Evolutionary conservation across 2,113 vertebrate species (phyloP).

Genomic region (Cebidichthys violaceus): DNA sequence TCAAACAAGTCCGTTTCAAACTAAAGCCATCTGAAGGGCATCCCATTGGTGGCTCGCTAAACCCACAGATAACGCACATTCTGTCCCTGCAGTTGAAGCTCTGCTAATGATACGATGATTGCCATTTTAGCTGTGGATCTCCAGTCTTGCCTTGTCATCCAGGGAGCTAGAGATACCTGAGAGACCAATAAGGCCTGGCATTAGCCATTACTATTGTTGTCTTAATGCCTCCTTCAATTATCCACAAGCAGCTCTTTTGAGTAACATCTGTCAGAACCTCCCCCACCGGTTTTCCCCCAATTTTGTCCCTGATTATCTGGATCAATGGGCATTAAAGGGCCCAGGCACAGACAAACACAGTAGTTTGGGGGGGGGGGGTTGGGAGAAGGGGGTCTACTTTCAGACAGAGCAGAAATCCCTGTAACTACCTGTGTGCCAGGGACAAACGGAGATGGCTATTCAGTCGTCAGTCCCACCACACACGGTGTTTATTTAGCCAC

Average conservation of each 20-base stretch:
- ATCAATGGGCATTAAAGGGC: conserved; percentile 77
- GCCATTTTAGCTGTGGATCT: conserved; percentile 59
- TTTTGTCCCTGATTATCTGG: conserved; percentile 78
- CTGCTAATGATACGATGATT: conserved; percentile 64
- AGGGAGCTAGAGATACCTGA: conserved; percentile 52
- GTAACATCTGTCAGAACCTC: conserved; percentile 64
- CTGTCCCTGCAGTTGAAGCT: conserved; percentile 42
- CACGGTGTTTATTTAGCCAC: conserved; percentile 77
- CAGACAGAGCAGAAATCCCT: conserved; percentile 69
- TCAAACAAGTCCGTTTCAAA: conserved; percentile 63
- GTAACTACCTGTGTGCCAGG: conserved; percentile 66
- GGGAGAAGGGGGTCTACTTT: conserved; percentile 60
- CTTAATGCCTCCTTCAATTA: conserved; percentile 78
- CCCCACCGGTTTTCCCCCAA: conserved; percentile 63
- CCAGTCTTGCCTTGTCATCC: conserved; percentile 58
- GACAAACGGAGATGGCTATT: conserved; percentile 71
- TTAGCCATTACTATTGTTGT: conserved; percentile 73
- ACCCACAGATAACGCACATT: conserved; percentile 58
- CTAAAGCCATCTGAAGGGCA: conserved; percentile 36
- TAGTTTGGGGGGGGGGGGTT: conserved; percentile 31
- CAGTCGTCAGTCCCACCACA: conserved; percentile 67
- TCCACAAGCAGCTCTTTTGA: conserved; percentile 71
- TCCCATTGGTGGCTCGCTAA: conserved; percentile 56
- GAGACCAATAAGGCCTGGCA: conserved; percentile 59
- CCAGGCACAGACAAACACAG: conserved; percentile 69